Base-by-base conservation (phyloP, 2,888 invertebrate species). In the Holacanthella duospinosa region DNA sequence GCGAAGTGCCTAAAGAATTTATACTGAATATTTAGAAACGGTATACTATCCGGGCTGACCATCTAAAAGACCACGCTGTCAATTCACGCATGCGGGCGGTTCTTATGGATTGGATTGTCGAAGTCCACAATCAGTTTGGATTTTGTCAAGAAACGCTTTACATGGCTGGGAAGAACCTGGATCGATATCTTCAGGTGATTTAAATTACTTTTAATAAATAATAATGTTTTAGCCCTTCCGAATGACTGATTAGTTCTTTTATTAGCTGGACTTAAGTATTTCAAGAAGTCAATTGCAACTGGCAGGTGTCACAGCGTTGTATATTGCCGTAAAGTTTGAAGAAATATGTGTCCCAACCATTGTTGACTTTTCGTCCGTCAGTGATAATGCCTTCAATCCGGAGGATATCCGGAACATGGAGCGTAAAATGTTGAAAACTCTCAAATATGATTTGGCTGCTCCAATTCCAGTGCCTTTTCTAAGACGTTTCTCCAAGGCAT, bases 281-380 rank as follows among this genome's bases (percentile, higher is more conserved):
- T 81, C 82, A 60, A 83, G 85, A 68, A 84, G 83, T 68, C 83
- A 85, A 71, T 80, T 95, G 64, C 95, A 96, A 76, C 79, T 95
- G 68, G 88, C 94, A 16, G 95, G 94, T 2, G 86, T 91, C 1
- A 86, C 93, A 0, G 87, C 93, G 0, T 84, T 96, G 82, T 86
- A 92, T 74, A 84, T 95, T 61, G 94, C 96, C 0, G 85, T 88
- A 75, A 97, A 97, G 77, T 95, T 92, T 75, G 96, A 97, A 79
- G 97, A 97, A 80, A 87, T 93, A 74, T 92, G 87, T 74, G 83
- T 88, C 1, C 93, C 95, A 0, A 88, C 89, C 55, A 82, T 93
- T 26, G 80, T 79, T 4, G 96, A 97, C 78, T 94, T 94, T 79
- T 87, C 90, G 19, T 92, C 87, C 76, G 88, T 96, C 61, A 89